Percentiles rank a stretch among this genome's conserved stretches.
Conservation (phyloP, 2,113 vertebrate genomes). For the Urocynchramus pylzowi region DNA sequence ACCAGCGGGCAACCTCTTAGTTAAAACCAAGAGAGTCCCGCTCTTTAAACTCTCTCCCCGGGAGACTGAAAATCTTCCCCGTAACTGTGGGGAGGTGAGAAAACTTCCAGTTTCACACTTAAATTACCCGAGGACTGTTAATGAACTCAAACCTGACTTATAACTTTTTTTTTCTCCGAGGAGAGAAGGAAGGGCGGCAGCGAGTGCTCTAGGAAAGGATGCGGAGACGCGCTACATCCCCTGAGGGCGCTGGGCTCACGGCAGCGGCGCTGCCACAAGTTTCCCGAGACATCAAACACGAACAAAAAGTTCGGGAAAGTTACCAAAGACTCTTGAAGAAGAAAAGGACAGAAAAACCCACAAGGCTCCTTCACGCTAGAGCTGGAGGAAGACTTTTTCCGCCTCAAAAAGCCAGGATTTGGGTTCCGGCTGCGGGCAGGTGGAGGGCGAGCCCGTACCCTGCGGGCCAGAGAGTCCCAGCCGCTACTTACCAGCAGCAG, state of each 20-base stretch:
- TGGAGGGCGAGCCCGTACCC: rapidly evolving
- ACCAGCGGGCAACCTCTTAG: rapidly evolving
- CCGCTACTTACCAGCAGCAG: not conserved
- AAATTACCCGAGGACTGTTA: rapidly evolving
- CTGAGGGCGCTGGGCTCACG: rapidly evolving
- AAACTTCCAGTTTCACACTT: not conserved
- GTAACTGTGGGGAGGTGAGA: rapidly evolving
- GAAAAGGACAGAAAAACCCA: rapidly evolving
- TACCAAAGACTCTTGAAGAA: not conserved
- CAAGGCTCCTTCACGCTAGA: not conserved
- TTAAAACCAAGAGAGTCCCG: rapidly evolving
- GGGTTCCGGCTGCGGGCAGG: too few relatives aligned
- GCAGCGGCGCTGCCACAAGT: rapidly evolving
- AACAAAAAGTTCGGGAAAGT: rapidly evolving
- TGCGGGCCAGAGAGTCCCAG: rapidly evolving
- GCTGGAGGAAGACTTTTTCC: rapidly evolving
- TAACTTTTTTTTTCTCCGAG: rapidly evolving
- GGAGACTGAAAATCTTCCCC: not conserved
- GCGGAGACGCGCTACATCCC: rapidly evolving
- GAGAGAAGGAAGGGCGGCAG: not conserved
- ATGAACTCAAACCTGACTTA: rapidly evolving
- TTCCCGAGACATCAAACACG: too few relatives aligned
- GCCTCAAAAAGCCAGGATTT: rapidly evolving
- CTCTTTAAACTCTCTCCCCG: too few relatives aligned
- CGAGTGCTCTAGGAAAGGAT: rapidly evolving